Conservation (phyloP, 2,113 vertebrate genomes). For the Mobula birostris region DNA sequence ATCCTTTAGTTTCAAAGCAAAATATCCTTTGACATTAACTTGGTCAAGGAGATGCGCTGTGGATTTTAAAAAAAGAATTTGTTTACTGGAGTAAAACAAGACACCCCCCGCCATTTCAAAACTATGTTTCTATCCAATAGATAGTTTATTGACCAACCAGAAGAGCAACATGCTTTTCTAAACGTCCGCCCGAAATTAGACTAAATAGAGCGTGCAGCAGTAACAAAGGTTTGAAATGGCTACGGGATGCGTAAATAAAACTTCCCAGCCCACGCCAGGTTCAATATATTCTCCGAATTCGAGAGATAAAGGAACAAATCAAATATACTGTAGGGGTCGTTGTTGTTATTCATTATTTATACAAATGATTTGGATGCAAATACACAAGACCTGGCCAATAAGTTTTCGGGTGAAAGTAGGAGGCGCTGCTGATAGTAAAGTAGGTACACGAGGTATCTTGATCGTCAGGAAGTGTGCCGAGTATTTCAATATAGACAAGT, state of each 20-base stretch:
- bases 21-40: constrained; percentile 82
- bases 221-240: not conserved
- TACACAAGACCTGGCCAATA: no score
- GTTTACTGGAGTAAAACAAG: not conserved
- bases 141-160: no score
- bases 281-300: not conserved
- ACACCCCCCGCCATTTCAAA: not conserved
- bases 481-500: no score
- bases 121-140: not conserved
- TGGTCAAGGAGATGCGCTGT: constrained; percentile 73
- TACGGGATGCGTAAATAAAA: not conserved
- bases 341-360: no score
- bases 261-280: not conserved
- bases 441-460: no score
- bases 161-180: not conserved
- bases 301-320: no score
- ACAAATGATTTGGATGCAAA: no score
- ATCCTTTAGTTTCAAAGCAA: constrained; percentile 72
- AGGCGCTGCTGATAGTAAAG: no score
- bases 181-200: not conserved
- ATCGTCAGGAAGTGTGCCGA: no score
- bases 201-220: not conserved
- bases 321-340: no score
- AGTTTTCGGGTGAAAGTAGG: no score
- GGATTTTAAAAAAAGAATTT: constrained; percentile 37